phyloP scores from a whole-genome alignment of 2,888 invertebrate species.

The Drosophila helvetica region DNA sequence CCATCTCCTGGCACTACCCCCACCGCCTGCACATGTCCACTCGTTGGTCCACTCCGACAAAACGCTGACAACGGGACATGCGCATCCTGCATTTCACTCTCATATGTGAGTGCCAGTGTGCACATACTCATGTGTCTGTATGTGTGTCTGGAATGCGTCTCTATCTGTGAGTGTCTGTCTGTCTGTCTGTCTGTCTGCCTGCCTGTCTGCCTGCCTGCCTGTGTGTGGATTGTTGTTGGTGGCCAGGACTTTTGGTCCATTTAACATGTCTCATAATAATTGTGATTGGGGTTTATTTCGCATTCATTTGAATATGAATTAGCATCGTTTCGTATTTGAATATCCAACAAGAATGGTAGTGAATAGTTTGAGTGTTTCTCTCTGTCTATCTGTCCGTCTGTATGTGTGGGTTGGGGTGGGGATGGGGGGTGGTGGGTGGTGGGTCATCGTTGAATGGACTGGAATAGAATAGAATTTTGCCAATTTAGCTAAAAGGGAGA shows the following conservation, averaged over 20 bases:
- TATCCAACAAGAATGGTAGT: conserved; percentile 36
- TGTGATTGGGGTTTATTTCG: conserved; percentile 81
- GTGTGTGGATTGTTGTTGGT: conserved; percentile 47
- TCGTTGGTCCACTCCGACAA: conserved; percentile 66
- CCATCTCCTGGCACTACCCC: conserved; percentile 17
- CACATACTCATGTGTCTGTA: too few relatives aligned
- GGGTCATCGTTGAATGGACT: conserved; percentile 53
- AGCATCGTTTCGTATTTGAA: conserved; percentile 75
- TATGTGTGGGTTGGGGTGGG: conserved; percentile 9
- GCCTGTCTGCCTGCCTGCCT: background rate
- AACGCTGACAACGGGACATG: conserved; percentile 63
- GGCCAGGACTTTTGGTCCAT: conserved; percentile 81
- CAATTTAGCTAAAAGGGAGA: conserved; percentile 78
- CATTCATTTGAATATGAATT: conserved; percentile 82
- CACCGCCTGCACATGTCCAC: conserved; percentile 52
- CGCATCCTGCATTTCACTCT: conserved; percentile 54
- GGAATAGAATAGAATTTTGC: conserved; percentile 73
- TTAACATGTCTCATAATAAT: conserved; percentile 82
- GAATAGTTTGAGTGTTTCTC: background rate
- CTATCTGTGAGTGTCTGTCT: conserved; percentile 10
- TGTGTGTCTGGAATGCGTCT: background rate
- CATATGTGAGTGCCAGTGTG: conserved; percentile 3
- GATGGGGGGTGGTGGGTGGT: conserved; percentile 9
- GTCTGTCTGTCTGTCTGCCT: background rate
- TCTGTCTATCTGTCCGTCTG: background rate